Evolutionary conservation across 2,797 vertebrate genomes (phyloP).

Genomic region (Anisognathus igniventris): DNA sequence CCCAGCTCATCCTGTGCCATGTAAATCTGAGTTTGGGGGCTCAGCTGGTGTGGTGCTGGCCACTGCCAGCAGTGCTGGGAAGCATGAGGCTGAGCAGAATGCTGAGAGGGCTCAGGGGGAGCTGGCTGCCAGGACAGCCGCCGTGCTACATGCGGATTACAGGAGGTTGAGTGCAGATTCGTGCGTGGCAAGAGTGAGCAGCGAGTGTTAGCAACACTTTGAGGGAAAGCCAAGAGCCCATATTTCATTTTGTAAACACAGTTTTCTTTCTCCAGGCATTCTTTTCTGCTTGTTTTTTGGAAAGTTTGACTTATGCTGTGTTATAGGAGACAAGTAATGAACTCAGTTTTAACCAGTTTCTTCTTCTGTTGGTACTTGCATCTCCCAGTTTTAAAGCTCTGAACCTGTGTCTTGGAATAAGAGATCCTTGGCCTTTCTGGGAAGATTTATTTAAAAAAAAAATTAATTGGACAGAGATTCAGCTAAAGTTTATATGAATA

Average conservation of each 20-base stretch:
- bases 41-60: not conserved
- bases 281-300: not conserved
- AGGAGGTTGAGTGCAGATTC: not conserved
- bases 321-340: not conserved
- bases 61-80: not conserved
- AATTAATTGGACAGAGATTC: not conserved
- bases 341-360: not conserved
- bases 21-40: not conserved
- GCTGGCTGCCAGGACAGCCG: not conserved
- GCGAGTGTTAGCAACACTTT: not conserved
- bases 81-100: conserved; percentile 14
- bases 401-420: not conserved
- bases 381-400: not conserved
- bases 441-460: not conserved
- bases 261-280: not conserved
- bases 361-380: not conserved
- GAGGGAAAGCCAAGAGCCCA: not conserved
- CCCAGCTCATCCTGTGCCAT: fast-evolving
- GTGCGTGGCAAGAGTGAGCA: not conserved
- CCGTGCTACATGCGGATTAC: fast-evolving
- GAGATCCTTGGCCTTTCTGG: not conserved
- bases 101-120: not conserved
- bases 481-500: not conserved
- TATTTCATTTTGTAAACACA: not conserved
- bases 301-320: not conserved